Percentiles rank a stretch among this genome's conserved stretches.
Conservation (phyloP, 2,797 vertebrate species). For the Urocyon cinereoargenteus region DNA sequence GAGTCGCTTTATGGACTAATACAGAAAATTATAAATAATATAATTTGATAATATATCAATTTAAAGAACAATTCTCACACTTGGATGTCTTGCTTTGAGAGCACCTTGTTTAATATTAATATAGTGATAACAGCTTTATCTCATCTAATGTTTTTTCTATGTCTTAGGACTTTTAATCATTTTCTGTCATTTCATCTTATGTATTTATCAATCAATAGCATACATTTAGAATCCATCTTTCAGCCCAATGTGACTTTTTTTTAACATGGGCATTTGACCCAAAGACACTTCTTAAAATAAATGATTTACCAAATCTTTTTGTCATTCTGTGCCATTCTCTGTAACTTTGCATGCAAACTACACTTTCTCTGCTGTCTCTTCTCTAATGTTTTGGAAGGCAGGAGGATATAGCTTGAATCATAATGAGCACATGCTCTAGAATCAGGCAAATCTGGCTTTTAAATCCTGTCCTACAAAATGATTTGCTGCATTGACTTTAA, state of each 20-base stretch:
- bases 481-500: neutral
- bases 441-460: neutral
- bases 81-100: neutral
- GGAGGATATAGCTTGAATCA: neutral
- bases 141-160: neutral
- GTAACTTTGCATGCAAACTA: neutral
- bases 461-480: neutral
- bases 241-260: neutral
- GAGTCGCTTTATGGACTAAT: neutral
- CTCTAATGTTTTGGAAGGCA: neutral
- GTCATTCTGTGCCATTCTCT: neutral
- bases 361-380: neutral
- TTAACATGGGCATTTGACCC: neutral
- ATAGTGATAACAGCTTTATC: neutral
- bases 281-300: neutral
- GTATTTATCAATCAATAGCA: neutral
- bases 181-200: neutral
- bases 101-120: neutral
- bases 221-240: neutral
- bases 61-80: neutral
- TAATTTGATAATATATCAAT: neutral
- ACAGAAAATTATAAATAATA: neutral
- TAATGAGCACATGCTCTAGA: neutral
- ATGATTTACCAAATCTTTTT: neutral
- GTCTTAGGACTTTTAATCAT: neutral